These are phyloP conservation scores for Melanotaenia trifasciata DNA, from an alignment of 2,797 vertebrate species.

Conservation along the genomic window DNA sequence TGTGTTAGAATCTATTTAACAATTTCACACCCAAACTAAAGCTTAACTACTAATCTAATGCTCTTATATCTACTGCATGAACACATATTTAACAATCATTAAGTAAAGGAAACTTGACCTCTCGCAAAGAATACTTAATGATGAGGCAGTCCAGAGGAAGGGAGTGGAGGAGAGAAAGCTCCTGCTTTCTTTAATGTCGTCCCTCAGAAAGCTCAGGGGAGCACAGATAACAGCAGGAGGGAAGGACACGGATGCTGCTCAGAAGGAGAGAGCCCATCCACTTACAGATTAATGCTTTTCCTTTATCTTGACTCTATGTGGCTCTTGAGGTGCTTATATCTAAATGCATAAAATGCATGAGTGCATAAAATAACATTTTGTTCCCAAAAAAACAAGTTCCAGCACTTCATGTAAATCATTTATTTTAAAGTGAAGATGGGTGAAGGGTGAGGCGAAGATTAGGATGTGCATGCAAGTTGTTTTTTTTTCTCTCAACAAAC, in stretches of 20 bases:
- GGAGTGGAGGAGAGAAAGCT: conserved; percentile 6
- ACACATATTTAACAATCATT: neutral
- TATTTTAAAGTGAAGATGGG: neutral
- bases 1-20: too few relatives aligned
- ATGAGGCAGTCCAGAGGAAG: neutral
- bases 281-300: conserved; percentile 53
- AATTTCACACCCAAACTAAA: neutral
- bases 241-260: conserved; percentile 44
- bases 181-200: conserved; percentile 35
- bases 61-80: neutral
- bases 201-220: conserved; percentile 40
- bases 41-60: neutral
- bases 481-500: too few relatives aligned
- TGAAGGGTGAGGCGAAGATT: too few relatives aligned
- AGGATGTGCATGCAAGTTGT: too few relatives aligned
- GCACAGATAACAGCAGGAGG: conserved; percentile 20
- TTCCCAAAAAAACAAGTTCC: neutral
- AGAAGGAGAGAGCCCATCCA: conserved; percentile 33
- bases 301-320: neutral
- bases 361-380: neutral
- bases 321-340: neutral
- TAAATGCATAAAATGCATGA: neutral
- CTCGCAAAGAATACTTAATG: neutral
- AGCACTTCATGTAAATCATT: neutral
- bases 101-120: neutral